A percentile compares a stretch with the other conserved stretches of the same genome.
Conservation (phyloP, 2,888 invertebrate genomes). For the Lycophotia porphyrea region DNA sequence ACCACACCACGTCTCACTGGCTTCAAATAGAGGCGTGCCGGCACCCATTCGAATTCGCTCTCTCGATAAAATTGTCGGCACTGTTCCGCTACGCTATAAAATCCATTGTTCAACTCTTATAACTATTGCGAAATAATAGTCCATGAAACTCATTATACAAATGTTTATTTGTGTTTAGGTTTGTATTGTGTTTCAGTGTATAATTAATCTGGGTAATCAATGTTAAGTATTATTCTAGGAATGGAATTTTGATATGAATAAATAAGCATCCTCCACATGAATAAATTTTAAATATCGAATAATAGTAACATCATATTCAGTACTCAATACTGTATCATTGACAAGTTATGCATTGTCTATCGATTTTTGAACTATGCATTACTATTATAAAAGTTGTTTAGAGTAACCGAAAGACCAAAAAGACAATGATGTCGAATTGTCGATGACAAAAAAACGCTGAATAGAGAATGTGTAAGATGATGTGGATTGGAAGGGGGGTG, state of each 20-base stretch:
- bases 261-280: not conserved
- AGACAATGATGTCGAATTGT: not conserved
- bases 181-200: constrained; percentile 43
- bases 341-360: not conserved
- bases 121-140: constrained; percentile 88
- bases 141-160: constrained; percentile 80
- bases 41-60: constrained; percentile 83
- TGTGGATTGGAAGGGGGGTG: not conserved
- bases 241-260: not conserved
- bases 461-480: not conserved
- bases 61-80: constrained; percentile 88
- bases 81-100: constrained; percentile 86
- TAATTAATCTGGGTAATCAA: constrained; percentile 12
- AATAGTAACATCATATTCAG: not conserved
- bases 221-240: not conserved
- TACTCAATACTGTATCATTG: too few species aligned
- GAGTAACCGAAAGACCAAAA: not conserved
- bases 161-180: constrained; percentile 39
- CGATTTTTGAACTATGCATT: not conserved
- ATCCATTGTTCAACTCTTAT: constrained; percentile 88
- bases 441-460: not conserved
- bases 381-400: not conserved
- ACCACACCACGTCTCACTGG: constrained; percentile 92
- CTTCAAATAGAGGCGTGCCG: constrained; percentile 88
- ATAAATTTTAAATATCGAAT: not conserved